phyloP scores from a whole-genome alignment of 2,888 invertebrate genomes.

The Ceratothoa steindachneri region DNA sequence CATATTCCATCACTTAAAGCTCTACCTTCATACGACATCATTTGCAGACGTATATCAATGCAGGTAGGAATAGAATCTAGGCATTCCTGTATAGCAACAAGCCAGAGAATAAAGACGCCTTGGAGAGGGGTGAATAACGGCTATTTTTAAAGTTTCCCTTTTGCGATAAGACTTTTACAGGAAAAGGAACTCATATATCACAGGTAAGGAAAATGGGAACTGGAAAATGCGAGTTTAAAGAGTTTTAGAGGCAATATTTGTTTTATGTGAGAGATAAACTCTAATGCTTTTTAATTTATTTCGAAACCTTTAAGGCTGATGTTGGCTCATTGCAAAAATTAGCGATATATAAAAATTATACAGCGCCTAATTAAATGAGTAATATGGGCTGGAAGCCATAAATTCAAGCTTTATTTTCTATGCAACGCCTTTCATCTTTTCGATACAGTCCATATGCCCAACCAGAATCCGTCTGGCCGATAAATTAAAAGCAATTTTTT shows the following conservation, averaged over 20 bases:
- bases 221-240: neutral
- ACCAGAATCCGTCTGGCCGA: too few species aligned
- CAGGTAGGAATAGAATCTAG: neutral
- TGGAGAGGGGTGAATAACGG: neutral
- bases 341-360: neutral
- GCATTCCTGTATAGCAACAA: neutral
- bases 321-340: neutral
- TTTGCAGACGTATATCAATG: neutral
- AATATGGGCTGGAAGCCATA: neutral
- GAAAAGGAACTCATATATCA: constrained; percentile 10
- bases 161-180: constrained; percentile 2
- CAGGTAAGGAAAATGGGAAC: constrained; percentile 1
- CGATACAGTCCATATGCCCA: too few species aligned
- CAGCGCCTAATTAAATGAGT: neutral
- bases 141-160: constrained; percentile 4
- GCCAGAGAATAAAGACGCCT: neutral
- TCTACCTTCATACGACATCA: neutral
- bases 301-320: neutral
- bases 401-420: neutral
- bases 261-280: neutral
- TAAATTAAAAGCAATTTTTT: too few species aligned
- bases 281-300: neutral
- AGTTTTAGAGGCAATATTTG: neutral
- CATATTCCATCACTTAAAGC: too few species aligned
- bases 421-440: too few species aligned